These are phyloP conservation scores for Pangasius krempfi DNA, from an alignment of 2,797 vertebrate genomes.

Conservation along the genomic window DNA sequence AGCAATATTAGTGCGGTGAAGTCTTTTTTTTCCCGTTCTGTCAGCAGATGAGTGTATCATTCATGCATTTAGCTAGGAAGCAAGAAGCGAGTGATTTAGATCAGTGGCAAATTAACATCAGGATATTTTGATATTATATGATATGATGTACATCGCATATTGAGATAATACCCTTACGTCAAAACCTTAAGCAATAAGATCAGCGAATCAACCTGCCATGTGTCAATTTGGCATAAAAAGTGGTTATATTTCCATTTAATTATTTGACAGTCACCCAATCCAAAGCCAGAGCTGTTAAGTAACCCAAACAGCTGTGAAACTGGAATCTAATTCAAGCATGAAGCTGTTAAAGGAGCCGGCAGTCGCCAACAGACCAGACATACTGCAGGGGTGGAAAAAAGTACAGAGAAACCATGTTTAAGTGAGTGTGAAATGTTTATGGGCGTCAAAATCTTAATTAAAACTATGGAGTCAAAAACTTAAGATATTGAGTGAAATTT, in stretches of 20 bases:
- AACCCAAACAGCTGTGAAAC: neutral
- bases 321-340: neutral
- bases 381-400: neutral
- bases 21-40: neutral
- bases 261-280: neutral
- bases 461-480: too few relatives aligned
- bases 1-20: neutral
- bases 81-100: neutral
- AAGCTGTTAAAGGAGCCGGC: neutral
- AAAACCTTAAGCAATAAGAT: neutral
- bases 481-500: too few relatives aligned
- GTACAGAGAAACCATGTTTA: neutral
- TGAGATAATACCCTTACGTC: neutral
- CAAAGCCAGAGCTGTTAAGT: neutral
- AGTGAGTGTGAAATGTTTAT: too few relatives aligned
- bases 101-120: neutral
- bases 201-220: neutral
- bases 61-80: neutral
- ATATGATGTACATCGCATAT: neutral
- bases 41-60: neutral
- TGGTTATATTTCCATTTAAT: constrained; percentile 1
- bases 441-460: too few relatives aligned
- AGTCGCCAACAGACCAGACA: neutral
- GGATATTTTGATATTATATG: neutral
- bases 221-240: neutral